These are phyloP conservation scores for Plecotus auritus DNA, from an alignment of 2,113 vertebrate genomes.

Conservation along the genomic window DNA sequence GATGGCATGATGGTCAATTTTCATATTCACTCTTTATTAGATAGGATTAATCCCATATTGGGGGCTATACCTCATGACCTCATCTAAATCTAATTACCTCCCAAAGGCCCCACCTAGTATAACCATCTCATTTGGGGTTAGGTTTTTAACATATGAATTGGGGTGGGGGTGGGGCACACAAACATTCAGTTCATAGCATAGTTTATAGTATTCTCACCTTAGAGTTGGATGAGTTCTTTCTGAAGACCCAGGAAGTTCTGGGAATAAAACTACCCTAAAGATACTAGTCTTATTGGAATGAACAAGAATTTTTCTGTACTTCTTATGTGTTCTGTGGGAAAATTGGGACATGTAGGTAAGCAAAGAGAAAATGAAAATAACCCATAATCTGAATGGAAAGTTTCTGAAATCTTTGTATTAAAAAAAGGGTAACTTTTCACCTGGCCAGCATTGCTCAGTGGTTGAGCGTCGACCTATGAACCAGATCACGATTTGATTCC, in stretches of 20 bases:
- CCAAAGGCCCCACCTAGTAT: background rate
- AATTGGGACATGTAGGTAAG: background rate
- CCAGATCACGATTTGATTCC: no score
- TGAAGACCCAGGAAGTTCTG: background rate
- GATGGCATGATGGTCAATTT: no score
- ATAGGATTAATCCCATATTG: background rate
- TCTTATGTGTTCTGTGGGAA: background rate
- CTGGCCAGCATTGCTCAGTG: no score
- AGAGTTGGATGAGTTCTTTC: background rate
- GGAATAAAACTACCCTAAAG: background rate
- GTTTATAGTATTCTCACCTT: background rate
- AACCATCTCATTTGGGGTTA: background rate
- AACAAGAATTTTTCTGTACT: background rate
- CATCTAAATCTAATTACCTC: background rate
- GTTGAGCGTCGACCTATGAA: no score
- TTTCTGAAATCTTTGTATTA: conserved; percentile 4
- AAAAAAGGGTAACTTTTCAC: background rate
- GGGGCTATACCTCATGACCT: background rate
- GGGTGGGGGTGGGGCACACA: background rate
- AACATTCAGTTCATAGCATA: background rate
- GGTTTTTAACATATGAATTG: background rate
- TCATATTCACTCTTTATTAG: no score
- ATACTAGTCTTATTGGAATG: background rate
- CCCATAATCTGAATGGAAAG: background rate
- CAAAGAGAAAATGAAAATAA: conserved; percentile 26